phyloP scores from a whole-genome alignment of 2,888 invertebrate species.

The Odontothrips loti region DNA sequence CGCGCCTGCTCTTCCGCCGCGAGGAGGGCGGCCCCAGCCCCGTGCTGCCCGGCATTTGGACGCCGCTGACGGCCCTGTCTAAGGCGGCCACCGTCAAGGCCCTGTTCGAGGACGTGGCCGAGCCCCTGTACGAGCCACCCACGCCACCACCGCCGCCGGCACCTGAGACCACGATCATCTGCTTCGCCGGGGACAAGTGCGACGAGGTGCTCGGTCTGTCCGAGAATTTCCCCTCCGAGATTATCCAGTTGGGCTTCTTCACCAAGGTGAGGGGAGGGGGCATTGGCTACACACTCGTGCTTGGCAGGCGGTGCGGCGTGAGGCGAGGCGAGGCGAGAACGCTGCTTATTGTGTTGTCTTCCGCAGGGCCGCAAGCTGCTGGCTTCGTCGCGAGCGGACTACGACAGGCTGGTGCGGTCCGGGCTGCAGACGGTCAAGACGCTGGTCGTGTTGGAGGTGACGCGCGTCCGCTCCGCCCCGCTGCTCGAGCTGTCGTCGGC shows the following conservation, averaged over 20 bases:
- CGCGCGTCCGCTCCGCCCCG: neutral
- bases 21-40: neutral
- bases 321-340: too few species aligned
- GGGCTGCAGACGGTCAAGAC: slow-evolving; percentile 11
- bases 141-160: neutral
- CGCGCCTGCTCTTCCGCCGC: neutral
- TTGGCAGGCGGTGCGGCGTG: too few species aligned
- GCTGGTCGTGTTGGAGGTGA: slow-evolving; percentile 7
- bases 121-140: neutral
- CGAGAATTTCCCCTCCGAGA: neutral
- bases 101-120: slow-evolving; percentile 21
- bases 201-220: slow-evolving; percentile 3
- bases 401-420: slow-evolving; percentile 4
- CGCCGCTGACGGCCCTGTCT: neutral
- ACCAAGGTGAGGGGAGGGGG: neutral
- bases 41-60: slow-evolving; percentile 7
- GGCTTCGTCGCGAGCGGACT: neutral
- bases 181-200: slow-evolving; percentile 7
- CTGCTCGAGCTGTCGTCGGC: slow-evolving; percentile 5
- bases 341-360: too few species aligned
- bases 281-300: neutral
- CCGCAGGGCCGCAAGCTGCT: slow-evolving; percentile 13
- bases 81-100: slow-evolving; percentile 16
- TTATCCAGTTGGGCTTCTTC: neutral
- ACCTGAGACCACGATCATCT: neutral